Evolutionary conservation across 37 sponge, comb jelly and placozoan species (phyloP), one percentile per base, ranked within the genome.

Genomic region (Amphimedon queenslandica): DNA sequence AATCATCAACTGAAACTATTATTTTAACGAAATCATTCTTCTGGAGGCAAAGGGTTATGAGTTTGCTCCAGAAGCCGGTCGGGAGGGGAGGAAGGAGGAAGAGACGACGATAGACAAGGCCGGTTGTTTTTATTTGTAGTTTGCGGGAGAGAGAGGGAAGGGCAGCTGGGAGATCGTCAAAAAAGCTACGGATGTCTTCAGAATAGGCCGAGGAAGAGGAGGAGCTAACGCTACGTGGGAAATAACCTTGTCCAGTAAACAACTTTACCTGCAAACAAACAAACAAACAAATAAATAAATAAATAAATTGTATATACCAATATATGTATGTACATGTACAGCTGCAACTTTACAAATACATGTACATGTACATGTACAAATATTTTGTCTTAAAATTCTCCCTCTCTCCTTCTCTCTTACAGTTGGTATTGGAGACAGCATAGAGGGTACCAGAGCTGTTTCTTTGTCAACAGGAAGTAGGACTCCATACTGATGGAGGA

Each of bases 41-140:
- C 69, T 85, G 85, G 2, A 85, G 57, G 57, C 58, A 85, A 31
- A 85, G 75, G 1, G 74, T 68, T 47, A 89, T 89, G 30, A 89
- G 80, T 53, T 79, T 79, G 56, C 80, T 78, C 89, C 89, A 89
- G 73, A 89, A 89, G 0, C 89, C 89, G 16, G 85, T 73, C 4
- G 85, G 74, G 3, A 85, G 58, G 2, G 85, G 80, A 18, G 85
- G 80, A 25, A 85, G 58, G 28, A 70, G 67, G 27, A 85, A 35
- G 67, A 85, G 56, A 5, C 85, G 67, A 6, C 85, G 58, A 35
- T 74, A 78, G 0, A 85, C 42, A 18, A 85, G 25, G 6, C 85
- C 85, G 0, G 80, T 85, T 13, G 33, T 23, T 27, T 40, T 16
- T 5, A 85, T 63, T 18, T 69, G 23, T 16, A 58, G 28, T 3